Conservation (phyloP, 1,140 invertebrate genomes). For the Whitmania pigra region DNA sequence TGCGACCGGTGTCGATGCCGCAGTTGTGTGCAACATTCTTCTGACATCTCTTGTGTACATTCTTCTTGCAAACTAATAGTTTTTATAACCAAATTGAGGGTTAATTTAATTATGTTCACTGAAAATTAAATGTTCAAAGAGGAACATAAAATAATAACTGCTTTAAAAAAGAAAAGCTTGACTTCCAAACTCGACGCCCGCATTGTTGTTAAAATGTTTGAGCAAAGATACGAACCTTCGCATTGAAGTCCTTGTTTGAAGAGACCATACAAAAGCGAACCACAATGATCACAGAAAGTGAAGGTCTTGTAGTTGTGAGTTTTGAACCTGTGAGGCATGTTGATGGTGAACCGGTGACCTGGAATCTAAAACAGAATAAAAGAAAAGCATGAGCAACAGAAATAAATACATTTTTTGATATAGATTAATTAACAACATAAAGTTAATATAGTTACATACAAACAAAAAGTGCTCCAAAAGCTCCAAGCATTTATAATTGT, state of each 20-base stretch:
- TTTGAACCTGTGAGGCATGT: constrained; percentile 84
- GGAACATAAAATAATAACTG: too few relatives aligned
- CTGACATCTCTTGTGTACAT: constrained; percentile 95
- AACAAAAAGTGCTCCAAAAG: neutral
- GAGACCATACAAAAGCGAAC: constrained; percentile 66
- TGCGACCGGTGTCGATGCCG: constrained; percentile 88
- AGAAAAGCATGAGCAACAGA: too few relatives aligned
- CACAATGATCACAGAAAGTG: constrained; percentile 89
- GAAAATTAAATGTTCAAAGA: too few relatives aligned
- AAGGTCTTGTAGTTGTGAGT: constrained; percentile 80
- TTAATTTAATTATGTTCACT: neutral
- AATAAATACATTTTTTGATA: too few relatives aligned
- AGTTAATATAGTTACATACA: too few relatives aligned
- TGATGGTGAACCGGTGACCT: constrained; percentile 76
- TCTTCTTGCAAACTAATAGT: constrained; percentile 65
- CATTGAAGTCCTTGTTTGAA: constrained; percentile 85
- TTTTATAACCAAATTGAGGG: neutral
- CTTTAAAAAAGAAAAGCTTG: too few relatives aligned
- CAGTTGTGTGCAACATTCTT: constrained; percentile 99
- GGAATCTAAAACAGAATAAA: constrained; percentile 28
- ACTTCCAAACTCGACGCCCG: too few relatives aligned
- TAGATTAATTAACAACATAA: too few relatives aligned
- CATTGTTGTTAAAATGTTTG: too few relatives aligned
- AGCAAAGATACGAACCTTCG: constrained; percentile 74
- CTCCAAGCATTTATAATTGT: too few relatives aligned